These are phyloP conservation scores for Loriculus beryllinus DNA, from an alignment of 2,797 vertebrate species.

Conservation along the genomic window DNA sequence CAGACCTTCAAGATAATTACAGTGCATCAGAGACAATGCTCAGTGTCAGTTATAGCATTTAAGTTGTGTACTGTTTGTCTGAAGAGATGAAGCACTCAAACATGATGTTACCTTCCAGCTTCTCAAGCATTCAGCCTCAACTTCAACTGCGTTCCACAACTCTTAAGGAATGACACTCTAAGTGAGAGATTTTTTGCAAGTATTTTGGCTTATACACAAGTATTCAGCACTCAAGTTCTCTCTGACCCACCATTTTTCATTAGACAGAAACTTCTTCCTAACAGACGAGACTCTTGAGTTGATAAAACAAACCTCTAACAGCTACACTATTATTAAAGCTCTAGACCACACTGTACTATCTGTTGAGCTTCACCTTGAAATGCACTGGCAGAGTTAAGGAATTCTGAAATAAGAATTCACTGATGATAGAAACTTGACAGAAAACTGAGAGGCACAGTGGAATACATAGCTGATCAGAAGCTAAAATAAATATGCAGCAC, in stretches of 20 bases:
- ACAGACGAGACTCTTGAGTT: background rate
- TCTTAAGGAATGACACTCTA: background rate
- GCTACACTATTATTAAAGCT: background rate
- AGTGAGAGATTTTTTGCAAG: background rate
- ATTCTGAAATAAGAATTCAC: background rate
- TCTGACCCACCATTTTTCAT: background rate
- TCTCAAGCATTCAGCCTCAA: background rate
- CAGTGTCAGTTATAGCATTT: background rate
- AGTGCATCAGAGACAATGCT: background rate
- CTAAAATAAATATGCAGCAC: background rate
- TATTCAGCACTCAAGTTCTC: background rate
- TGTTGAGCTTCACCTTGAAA: background rate
- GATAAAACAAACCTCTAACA: background rate
- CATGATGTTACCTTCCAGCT: background rate
- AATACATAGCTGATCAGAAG: background rate
- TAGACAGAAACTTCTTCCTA: background rate
- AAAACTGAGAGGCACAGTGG: background rate
- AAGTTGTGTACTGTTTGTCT: background rate
- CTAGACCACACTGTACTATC: background rate
- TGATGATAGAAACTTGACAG: background rate
- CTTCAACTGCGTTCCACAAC: background rate
- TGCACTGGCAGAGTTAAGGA: background rate
- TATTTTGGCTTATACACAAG: background rate
- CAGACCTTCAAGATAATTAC: slow-evolving; percentile 1
- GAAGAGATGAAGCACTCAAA: background rate